Base-by-base conservation (phyloP, 2,113 vertebrate species). In the Bujurquina vittata region DNA sequence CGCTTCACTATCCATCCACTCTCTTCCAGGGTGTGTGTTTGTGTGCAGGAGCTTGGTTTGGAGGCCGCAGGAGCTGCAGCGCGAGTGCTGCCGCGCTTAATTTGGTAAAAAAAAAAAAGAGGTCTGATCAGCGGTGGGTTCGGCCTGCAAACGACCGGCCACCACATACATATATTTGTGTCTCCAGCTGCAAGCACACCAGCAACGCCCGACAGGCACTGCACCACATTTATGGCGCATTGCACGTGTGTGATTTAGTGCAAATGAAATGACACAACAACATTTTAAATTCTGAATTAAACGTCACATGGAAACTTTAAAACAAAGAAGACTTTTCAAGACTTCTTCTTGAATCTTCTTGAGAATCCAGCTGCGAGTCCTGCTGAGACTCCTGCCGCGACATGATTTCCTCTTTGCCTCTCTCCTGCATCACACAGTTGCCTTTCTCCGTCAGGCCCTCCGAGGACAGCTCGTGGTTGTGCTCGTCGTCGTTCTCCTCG, bases 361-460 rank as follows among this genome's bases (percentile, higher is more conserved):
- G 63, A 10, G 63, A 67, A 17, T 72, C 43, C 1, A 15, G 43
- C 14, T 14, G 11, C 4, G 43, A 46, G 1, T 46, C 59, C n/a
- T 35, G 29, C 14, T 65, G 69, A 10, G 83, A 84, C 55, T 80
- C 94, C 31, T 89, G 62, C 7, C 63, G 52, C 8, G 95, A 81
- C 1, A 84, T 2, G 0, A 57, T 2, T 0, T 74, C 56, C 0
- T 10, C 4, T 65, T 94, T 94, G 2, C 93, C 91, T 0, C 72
- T 1, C 78, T 96, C 95, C 79, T 96, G 92, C 6, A 14, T 52
- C 23, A 95, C 77, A 2, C 8, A 10, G 6, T 94, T 85, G 35
- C 94, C 92, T 0, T 88, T 92, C 0, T 88, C 92, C 2, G 92
- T 93, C 1, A 67, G 26, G 1, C n/a, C 12, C 0, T 76, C 54